Evolutionary conservation across 1,140 invertebrate species (phyloP), one percentile per base, ranked within the genome.

Genomic region (Maniola jurtina): DNA sequence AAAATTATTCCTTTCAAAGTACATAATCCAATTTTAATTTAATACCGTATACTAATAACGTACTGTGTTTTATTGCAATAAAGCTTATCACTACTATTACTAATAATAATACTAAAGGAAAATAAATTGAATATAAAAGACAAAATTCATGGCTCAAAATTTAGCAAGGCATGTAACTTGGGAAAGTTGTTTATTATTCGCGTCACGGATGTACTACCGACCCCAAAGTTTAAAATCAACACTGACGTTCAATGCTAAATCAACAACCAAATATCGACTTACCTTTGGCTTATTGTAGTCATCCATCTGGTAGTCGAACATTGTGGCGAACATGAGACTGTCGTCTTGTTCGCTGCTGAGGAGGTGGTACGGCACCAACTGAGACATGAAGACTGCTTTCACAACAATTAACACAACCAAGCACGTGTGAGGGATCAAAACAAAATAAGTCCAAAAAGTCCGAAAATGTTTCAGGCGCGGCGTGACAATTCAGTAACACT

Each of bases 281-380:
- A 91, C 90, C 83, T 83, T 71, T 65, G 88, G 80, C 69, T 90
- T 90, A 66, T 73, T 79, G 74, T 90, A 86, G 61, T 91, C 89
- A 64, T 90, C 89, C 66, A 79, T 79, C 77, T 89, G 89, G 75
- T 90, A 92, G 58, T 92, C 91, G 77, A 92, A 92, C 91, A 92
- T 92, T 42, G 89, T 92, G 66, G 89, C 86, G 80, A 91, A 92
- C 87, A 91, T 89, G 14, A 91, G 88, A 82, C 86, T 83, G 65
- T 92, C 91, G 85, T 92, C 89, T 69, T 85, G 86, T 68, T 91
- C 90, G 83, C 87, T 70, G 80, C 67, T 86, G 72, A 77, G 66
- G 61, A 86, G 80, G 74, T 88, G 80, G 71, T 85, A 91, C 16
- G 91, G 91, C 77, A 92, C 91, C 87, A 90, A 67, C 80, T 89